Base-by-base conservation (phyloP, 2,797 vertebrate genomes). In the Anas capensis region DNA sequence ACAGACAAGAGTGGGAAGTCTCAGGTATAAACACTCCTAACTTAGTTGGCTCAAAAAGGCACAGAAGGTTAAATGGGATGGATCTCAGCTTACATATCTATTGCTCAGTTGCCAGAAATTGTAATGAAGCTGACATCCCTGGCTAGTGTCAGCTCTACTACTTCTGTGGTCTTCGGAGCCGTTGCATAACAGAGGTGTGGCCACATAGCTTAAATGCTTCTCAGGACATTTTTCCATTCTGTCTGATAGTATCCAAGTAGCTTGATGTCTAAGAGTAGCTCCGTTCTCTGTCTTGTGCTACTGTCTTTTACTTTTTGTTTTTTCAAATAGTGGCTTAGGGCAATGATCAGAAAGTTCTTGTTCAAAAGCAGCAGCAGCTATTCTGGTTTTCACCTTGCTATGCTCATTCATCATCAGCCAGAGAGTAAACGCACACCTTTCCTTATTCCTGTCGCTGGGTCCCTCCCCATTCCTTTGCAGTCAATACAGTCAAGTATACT, bases 361-460 rank as follows among this genome's bases (percentile, higher is more conserved):
- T 61, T 20, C 7, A 34, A 70, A 61, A 70, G 62, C 48, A 53
- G 61, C 13, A 71, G 42, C 49, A 34, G 16, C 26, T 70, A 10
- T n/a, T 90, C 54, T 51, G 21, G 8, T 58, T 70, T 49, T 23
- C n/a, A 21, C 23, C 68, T 86, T 24, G 16, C 46, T 65, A 1
- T 20, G 29, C 38, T 79, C 16, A 11, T 57, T 49, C 31, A 17
- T 61, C 38, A 20, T 38, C 36, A 29, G 5, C 40, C 46, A 49
- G 34, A 65, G 17, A 68, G 26, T 33, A 75, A 82, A 53, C 16
- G 12, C 19, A 64, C 7, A 54, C 18, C 31, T 71, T 62, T 27
- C 34, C 26, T 27, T 40, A 23, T n/a, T 29, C 0, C 0, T 60
- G 21, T 38, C n/a, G 46, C 72, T 2, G 1, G 3, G 46, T 79